Base-by-base conservation (phyloP, 2,888 invertebrate species). In the Geotrupes spiniger region DNA sequence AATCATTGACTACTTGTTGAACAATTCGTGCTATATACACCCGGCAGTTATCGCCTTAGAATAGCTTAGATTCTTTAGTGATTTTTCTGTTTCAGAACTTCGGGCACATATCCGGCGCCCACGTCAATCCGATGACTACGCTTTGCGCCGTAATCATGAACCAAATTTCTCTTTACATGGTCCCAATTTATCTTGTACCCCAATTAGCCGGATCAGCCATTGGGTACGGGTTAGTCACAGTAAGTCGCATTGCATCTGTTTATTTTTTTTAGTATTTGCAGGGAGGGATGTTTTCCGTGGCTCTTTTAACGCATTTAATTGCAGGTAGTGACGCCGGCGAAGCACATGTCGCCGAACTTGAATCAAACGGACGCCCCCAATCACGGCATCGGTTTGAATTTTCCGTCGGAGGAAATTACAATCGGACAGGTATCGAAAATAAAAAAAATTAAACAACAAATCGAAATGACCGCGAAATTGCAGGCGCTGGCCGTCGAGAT, bases 31-130 rank as follows among this genome's bases (percentile, higher is more conserved):
- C n/a, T n/a, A n/a, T n/a, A n/a, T n/a, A n/a, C n/a, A n/a, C n/a
- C n/a, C n/a, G n/a, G n/a, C n/a, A n/a, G n/a, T n/a, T n/a, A n/a
- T n/a, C n/a, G n/a, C n/a, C n/a, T n/a, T n/a, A n/a, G n/a, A n/a
- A n/a, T n/a, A n/a, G n/a, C n/a, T n/a, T n/a, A n/a, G n/a, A n/a
- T n/a, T n/a, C n/a, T n/a, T n/a, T n/a, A n/a, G n/a, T n/a, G n/a
- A n/a, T n/a, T n/a, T 15, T 17, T 2, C 43, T 28, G 49, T 74
- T 73, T 46, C 71, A 84, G 78, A 82, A 81, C 45, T 84, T 87
- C 54, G 88, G 85, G 1, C 88, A 87, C 63, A 77, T 89, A 40
- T 89, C 89, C 29, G 87, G 86, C n/a, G 85, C 87, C 0, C 86
- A 85, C 63, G 74, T 89, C 62, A 90, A 90, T 70, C 89, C 89